Base-by-base conservation (phyloP, 2,113 vertebrate genomes). In the Lathamus discolor region DNA sequence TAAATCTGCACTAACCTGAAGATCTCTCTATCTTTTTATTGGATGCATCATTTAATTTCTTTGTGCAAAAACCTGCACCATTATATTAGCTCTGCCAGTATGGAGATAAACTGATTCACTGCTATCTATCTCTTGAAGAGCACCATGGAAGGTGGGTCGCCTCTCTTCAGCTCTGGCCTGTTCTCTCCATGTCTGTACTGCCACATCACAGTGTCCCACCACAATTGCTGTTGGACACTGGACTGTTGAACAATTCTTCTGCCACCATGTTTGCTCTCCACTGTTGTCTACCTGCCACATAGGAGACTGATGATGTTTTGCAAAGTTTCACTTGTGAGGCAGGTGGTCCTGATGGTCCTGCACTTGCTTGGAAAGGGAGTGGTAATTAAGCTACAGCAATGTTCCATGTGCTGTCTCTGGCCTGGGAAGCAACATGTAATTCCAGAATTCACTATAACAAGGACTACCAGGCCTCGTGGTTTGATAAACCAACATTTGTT, bases 21-120 rank as follows among this genome's bases (percentile, higher is more conserved):
- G 10, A 46, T 1, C 25, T 11, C 19, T 44, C 8, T 33, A 33
- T 28, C 16, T 64, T 54, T 35, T 79, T 5, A 27, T 54, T 37
- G 70, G 31, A 11, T 17, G 13, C 1, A 2, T 9, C 7, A 76
- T 78, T 83, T 19, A 5, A 24, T 41, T 76, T 76, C 18, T 64
- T 14, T 2, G 0, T 22, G 7, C 6, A 35, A 70, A 51, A 55
- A 75, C 24, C 29, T 18, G 7, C 20, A 4, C 9, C 41, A 1
- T 29, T 44, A 2, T 6, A 23, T 73, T 75, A 74, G 59, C 8
- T 79, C 12, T 79, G 37, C 6, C 33, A 14, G 1, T 22, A 22
- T 22, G 46, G 24, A 91, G 24, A 44, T 12, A 59, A 80, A 76
- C 24, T 54, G n/a, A 52, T 54, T 72, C 55, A 41, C 33, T 24